Base-by-base conservation (phyloP, 2,797 vertebrate species). In the Neostethus bicornis region DNA sequence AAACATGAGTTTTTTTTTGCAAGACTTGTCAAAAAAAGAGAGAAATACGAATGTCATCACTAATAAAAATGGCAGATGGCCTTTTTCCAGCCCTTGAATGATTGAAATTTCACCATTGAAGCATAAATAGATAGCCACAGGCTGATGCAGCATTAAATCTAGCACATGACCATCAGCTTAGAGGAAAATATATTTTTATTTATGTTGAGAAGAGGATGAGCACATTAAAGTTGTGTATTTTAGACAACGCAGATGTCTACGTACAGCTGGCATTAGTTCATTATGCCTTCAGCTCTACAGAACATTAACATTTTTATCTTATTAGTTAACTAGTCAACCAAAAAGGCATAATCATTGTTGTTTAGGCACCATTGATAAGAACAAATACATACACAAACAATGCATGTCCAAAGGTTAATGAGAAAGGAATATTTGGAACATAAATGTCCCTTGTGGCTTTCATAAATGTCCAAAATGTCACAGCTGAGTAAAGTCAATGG, bases 21-120 rank as follows among this genome's bases (percentile, higher is more conserved):
- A 20, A 67, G 61, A 76, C 52, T 80, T 47, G 75, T 75, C 54
- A 73, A 77, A 73, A 43, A n/a, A 56, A 53, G 72, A 48, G 43
- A 45, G 42, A 79, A 72, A 62, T 56, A 56, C 34, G 31, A 39
- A 63, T 69, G 56, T 63, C 45, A 63, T 61, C 55, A 53, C 62
- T 79, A 83, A 81, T 74, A 64, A 79, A 82, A 73, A 41, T 57
- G 54, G 70, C 87, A 86, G 85, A 79, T 87, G 85, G 80, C 72
- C 80, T 80, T 85, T 81, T 64, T 72, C 61, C 53, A 57, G 75
- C 66, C 70, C 74, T 80, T 83, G 58, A 64, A 68, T 68, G 61
- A 73, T 65, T 78, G 45, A 81, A 85, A 80, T 70, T 59, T 56
- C 73, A 72, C 62, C 47, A 71, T 56, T 61, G 51, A 63, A 77